Conservation (phyloP, 2,113 vertebrate genomes). For the Ibidorhyncha struthersii region DNA sequence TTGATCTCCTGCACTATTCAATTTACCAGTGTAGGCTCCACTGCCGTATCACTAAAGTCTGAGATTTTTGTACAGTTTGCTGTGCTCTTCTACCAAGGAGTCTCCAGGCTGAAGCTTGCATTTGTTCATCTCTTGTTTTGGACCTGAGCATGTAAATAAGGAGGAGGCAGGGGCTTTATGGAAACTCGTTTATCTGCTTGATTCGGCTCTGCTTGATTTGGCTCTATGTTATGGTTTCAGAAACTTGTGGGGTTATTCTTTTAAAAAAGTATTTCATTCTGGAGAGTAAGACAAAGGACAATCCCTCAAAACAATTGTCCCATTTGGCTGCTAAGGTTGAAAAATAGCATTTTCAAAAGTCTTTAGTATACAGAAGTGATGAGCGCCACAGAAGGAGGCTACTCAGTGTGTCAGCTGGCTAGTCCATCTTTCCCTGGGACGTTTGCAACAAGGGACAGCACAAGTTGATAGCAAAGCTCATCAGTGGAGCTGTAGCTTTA, state of each 20-base stretch:
- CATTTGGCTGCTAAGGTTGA: not conserved
- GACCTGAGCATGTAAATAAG: not conserved
- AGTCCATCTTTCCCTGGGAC: not conserved
- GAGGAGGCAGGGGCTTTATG: not conserved
- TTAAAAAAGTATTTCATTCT: not conserved
- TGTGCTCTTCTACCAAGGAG: not conserved
- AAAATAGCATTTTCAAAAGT: not conserved
- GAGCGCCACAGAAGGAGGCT: not conserved
- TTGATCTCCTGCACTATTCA: not conserved
- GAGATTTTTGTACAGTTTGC: not conserved
- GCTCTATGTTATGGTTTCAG: not conserved
- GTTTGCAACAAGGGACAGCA: not conserved
- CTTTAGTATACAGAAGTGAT: not conserved
- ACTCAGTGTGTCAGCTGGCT: not conserved
- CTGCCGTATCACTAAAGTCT: not conserved
- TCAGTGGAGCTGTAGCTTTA: not conserved
- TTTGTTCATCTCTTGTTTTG: not conserved
- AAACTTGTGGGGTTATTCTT: not conserved
- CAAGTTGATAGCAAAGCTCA: not conserved
- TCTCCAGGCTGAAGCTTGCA: not conserved
- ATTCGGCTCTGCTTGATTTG: not conserved
- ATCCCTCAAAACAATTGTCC: not conserved
- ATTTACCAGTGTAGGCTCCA: not conserved
- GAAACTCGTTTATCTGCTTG: not conserved
- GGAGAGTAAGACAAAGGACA: not conserved